These are phyloP conservation scores for Conger conger DNA, from an alignment of 2,113 vertebrate genomes.

Conservation along the genomic window DNA sequence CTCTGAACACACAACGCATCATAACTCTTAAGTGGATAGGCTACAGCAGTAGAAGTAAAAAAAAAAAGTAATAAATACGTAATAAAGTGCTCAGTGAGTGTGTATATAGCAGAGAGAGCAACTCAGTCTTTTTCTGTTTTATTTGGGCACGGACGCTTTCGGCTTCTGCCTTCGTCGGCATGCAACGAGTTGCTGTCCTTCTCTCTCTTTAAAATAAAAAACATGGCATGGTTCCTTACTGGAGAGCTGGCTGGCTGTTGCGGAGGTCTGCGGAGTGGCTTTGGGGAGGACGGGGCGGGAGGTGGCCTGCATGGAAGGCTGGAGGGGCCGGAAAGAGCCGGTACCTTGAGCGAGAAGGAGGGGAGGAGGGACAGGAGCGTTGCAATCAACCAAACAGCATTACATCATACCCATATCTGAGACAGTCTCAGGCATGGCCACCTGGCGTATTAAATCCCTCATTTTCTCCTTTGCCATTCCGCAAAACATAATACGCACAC, in stretches of 20 bases:
- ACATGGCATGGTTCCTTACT: slow-evolving; percentile 67
- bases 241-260: slow-evolving; percentile 75
- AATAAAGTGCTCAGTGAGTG: no score
- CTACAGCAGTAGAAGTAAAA: no score
- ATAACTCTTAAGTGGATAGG: no score
- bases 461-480: not conserved
- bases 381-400: not conserved
- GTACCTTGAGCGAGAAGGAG: slow-evolving; percentile 64
- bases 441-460: not conserved
- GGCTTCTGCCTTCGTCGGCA: no score
- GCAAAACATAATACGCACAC: no score
- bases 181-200: no score
- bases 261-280: slow-evolving; percentile 56
- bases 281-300: slow-evolving; percentile 83
- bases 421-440: not conserved
- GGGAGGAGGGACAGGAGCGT: not conserved
- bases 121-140: no score
- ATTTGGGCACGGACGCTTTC: no score
- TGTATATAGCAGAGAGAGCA: no score
- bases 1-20: no score
- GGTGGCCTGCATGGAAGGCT: slow-evolving; percentile 80
- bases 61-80: no score
- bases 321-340: slow-evolving; percentile 93
- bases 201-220: not conserved
- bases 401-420: not conserved